Evolutionary conservation across 30 jellyfish, hydroid and myxozoan genomes (phyloP).

Genomic region (Phacellophora camtschatica): DNA sequence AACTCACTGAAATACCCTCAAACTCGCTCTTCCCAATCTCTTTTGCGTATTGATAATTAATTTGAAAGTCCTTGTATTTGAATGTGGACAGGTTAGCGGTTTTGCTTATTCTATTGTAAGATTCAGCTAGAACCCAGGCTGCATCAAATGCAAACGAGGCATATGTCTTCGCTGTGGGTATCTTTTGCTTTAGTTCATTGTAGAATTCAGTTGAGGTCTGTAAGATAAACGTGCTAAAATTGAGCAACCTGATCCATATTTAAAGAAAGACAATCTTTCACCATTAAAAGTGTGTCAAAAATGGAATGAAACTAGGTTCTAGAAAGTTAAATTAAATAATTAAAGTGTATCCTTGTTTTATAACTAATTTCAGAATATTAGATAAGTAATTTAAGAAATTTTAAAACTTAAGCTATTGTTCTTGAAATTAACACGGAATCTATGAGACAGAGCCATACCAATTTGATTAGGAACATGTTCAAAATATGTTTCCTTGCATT

Average conservation of each 20-base stretch:
- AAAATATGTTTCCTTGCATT: too few relatives aligned
- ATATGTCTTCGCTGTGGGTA: slow-evolving; percentile 13
- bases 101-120: slow-evolving; percentile 21
- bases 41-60: neutral
- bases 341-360: too few relatives aligned
- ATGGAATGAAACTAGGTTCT: too few relatives aligned
- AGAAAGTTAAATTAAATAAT: too few relatives aligned
- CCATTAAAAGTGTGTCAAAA: too few relatives aligned
- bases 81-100: slow-evolving; percentile 8
- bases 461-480: too few relatives aligned
- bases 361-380: too few relatives aligned
- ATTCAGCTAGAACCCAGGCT: slow-evolving; percentile 57
- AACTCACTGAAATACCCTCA: slow-evolving; percentile 74
- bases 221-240: neutral
- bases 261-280: too few relatives aligned
- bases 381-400: too few relatives aligned
- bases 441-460: too few relatives aligned
- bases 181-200: neutral
- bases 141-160: slow-evolving; percentile 87
- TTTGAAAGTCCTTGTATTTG: slow-evolving; percentile 13
- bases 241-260: neutral
- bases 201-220: slow-evolving; percentile 50
- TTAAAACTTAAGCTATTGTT: too few relatives aligned
- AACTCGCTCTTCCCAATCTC: slow-evolving; percentile 5
- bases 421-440: too few relatives aligned